These are phyloP conservation scores for Hestina assimilis DNA, from an alignment of 1,140 invertebrate genomes.

Conservation along the genomic window DNA sequence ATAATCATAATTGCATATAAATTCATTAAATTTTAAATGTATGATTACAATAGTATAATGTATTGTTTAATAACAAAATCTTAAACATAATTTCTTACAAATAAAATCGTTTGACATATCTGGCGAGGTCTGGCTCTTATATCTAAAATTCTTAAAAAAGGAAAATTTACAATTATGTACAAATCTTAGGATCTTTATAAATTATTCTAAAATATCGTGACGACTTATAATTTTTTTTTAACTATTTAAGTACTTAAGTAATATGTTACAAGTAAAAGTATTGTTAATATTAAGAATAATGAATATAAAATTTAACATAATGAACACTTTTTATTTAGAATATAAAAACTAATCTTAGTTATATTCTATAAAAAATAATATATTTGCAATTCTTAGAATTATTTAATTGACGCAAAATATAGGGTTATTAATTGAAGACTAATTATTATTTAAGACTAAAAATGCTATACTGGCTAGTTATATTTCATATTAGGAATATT, in stretches of 20 bases:
- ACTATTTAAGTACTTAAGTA: constrained; percentile 39
- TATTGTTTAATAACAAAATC: neutral
- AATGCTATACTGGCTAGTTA: neutral
- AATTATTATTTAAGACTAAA: neutral
- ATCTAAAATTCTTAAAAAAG: constrained; percentile 6
- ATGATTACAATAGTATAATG: neutral
- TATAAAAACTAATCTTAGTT: no score
- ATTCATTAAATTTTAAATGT: neutral
- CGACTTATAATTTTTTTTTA: constrained; percentile 38
- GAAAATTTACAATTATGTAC: constrained; percentile 21
- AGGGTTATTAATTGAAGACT: no score
- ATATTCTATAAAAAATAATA: no score
- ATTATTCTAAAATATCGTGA: constrained; percentile 51
- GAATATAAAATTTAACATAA: constrained; percentile 11
- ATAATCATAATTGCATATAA: neutral
- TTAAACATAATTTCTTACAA: neutral
- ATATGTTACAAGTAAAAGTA: constrained; percentile 10
- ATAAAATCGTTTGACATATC: neutral
- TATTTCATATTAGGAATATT: neutral
- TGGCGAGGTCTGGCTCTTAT: constrained; percentile 10
- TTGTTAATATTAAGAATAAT: constrained; percentile 8
- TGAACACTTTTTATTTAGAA: constrained; percentile 18
- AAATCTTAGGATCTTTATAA: constrained; percentile 54
- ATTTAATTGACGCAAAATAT: no score
- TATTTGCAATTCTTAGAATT: no score